Evolutionary conservation across 2,797 vertebrate species (phyloP), one percentile per base, ranked within the genome.

Genomic region (Diceros bicornis): DNA sequence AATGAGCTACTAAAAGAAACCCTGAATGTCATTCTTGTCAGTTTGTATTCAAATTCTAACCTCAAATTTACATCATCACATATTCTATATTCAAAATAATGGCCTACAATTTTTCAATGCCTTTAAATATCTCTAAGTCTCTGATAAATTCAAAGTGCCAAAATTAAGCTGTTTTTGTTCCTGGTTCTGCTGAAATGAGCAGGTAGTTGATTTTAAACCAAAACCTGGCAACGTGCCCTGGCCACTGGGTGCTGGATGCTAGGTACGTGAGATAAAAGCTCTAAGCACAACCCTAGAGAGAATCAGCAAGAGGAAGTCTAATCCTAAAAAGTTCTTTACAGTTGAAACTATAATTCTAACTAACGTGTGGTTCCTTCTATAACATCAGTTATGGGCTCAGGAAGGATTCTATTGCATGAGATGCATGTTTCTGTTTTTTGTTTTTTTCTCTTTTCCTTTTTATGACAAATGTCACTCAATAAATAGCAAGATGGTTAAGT

Each of bases 21-120:
- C 55, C 41, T 0, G n/a, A 1, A 18, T 34, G 29, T 7, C 59
- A 57, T 81, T 85, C 72, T 66, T 85, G 37, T 6, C 77, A 34
- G 62, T 64, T 21, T 66, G 21, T 29, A 81, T 85, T 77, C 78
- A 88, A 94, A 94, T 88, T 85, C 61, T 78, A 89, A 62, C 87
- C 72, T 61, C 87, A 68, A 91, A 83, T 89, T 79, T 68, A 61
- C 75, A 79, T 57, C 6, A 13, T 37, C 7, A 12, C 14, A n/a
- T 4, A 34, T 18, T 68, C 59, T 84, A 29, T 17, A 66, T 68
- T 72, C 83, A 29, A 86, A 84, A 91, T 18, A 84, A 89, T 2
- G 32, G n/a, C 16, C 32, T 6, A n/a, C 27, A 37, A 2, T 13
- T 74, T 64, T 52, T 86, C 66, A 72, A 25, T 14, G 78, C 61